These are phyloP conservation scores for Oscheius sp. DNA, from an alignment of 2,888 invertebrate genomes.

Conservation along the genomic window DNA sequence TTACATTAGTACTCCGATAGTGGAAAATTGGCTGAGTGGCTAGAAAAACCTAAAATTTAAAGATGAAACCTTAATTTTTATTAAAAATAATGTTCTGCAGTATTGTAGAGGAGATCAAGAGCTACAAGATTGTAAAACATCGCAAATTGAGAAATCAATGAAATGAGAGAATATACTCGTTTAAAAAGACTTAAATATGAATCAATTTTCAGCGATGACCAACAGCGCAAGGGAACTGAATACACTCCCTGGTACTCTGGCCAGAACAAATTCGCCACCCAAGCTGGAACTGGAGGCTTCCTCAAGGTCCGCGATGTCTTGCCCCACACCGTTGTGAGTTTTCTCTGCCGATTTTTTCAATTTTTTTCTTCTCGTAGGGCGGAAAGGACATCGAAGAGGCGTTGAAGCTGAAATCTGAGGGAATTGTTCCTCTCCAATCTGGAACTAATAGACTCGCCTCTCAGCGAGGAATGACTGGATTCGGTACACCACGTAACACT, in stretches of 20 bases:
- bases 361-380: constrained; percentile 37
- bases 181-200: not conserved
- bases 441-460: constrained; percentile 74
- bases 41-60: no score
- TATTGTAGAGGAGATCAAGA: no score
- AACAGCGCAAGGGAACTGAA: constrained; percentile 66
- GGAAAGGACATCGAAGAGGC: constrained; percentile 68
- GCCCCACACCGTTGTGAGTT: constrained; percentile 59
- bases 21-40: no score
- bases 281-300: constrained; percentile 69
- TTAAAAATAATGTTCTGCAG: no score
- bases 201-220: constrained; percentile 62
- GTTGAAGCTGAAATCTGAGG: constrained; percentile 66
- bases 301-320: constrained; percentile 69
- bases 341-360: not conserved
- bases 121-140: no score
- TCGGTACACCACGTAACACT: constrained; percentile 73
- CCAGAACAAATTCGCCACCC: constrained; percentile 70
- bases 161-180: no score
- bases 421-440: constrained; percentile 72
- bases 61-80: no score
- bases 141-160: no score
- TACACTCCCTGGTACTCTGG: constrained; percentile 70
- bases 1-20: no score
- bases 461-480: constrained; percentile 74